phyloP scores from a whole-genome alignment of 2,888 invertebrate genomes.

The Drosophila mimetica region DNA sequence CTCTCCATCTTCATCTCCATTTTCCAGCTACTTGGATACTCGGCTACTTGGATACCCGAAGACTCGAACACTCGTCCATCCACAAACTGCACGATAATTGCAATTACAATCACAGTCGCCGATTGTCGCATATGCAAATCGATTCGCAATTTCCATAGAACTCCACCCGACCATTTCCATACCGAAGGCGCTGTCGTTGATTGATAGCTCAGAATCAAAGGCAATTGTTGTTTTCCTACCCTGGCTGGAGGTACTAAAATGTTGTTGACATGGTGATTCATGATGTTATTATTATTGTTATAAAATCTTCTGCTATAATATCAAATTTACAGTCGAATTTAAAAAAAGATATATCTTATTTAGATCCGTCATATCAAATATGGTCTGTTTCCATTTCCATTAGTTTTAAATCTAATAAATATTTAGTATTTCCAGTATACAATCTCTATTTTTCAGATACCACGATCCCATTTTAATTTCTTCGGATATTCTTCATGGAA shows the following conservation, averaged over 20 bases:
- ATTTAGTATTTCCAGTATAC: too few relatives aligned
- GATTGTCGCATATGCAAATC: constrained; percentile 69
- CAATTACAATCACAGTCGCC: constrained; percentile 36
- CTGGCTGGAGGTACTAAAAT: neutral
- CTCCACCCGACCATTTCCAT: constrained; percentile 54
- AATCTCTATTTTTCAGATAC: too few relatives aligned
- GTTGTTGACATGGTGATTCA: too few relatives aligned
- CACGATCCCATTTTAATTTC: too few relatives aligned
- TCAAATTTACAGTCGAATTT: too few relatives aligned
- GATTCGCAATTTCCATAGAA: constrained; percentile 66
- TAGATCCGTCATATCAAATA: too few relatives aligned
- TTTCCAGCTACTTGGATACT: constrained; percentile 7
- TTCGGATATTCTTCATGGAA: too few relatives aligned
- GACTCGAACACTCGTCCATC: neutral
- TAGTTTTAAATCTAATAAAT: too few relatives aligned
- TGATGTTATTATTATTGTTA: too few relatives aligned
- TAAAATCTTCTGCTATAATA: too few relatives aligned
- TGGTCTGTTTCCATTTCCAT: too few relatives aligned
- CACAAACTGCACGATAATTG: constrained; percentile 37
- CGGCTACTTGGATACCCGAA: neutral
- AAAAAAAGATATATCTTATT: too few relatives aligned
- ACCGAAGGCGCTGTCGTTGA: constrained; percentile 32
- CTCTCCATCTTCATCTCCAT: constrained; percentile 19
- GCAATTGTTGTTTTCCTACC: constrained; percentile 26
- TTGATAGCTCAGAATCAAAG: constrained; percentile 63